These are phyloP conservation scores for Philypnodon macrostomus DNA, from an alignment of 2,797 vertebrate genomes.

Conservation along the genomic window DNA sequence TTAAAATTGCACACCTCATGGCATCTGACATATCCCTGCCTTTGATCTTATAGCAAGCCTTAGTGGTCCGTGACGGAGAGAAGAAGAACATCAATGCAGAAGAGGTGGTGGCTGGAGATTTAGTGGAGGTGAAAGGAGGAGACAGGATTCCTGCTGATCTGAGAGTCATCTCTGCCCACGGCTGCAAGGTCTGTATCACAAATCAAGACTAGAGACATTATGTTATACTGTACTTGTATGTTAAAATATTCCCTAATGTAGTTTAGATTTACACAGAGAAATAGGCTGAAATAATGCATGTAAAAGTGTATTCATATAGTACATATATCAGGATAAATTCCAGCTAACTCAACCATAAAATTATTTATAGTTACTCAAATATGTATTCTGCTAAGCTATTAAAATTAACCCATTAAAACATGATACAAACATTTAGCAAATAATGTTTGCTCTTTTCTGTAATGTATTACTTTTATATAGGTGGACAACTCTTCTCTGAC, in stretches of 20 bases:
- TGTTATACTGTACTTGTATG: no score
- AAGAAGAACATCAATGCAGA: slow-evolving; percentile 91
- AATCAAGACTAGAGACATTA: neutral
- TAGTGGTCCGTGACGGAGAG: slow-evolving; percentile 91
- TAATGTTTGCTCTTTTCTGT: no score
- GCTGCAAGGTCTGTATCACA: slow-evolving; percentile 84
- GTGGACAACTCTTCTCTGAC: slow-evolving; percentile 98
- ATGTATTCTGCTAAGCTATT: no score
- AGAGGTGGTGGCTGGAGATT: slow-evolving; percentile 88
- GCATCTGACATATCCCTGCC: neutral
- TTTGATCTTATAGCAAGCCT: slow-evolving; percentile 83
- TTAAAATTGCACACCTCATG: neutral
- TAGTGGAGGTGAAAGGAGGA: slow-evolving; percentile 95
- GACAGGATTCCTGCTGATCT: slow-evolving; percentile 94
- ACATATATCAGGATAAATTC: no score
- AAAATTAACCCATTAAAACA: no score
- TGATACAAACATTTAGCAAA: no score
- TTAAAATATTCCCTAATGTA: neutral
- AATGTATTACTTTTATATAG: slow-evolving; percentile 55
- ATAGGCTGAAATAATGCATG: neutral
- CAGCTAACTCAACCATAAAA: no score
- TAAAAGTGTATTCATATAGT: no score
- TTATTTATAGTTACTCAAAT: no score
- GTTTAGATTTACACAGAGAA: neutral
- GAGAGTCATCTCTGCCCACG: slow-evolving; percentile 86